Evolutionary conservation across 2,888 invertebrate species (phyloP).

Genomic region (Teinopalpus imperialis): DNA sequence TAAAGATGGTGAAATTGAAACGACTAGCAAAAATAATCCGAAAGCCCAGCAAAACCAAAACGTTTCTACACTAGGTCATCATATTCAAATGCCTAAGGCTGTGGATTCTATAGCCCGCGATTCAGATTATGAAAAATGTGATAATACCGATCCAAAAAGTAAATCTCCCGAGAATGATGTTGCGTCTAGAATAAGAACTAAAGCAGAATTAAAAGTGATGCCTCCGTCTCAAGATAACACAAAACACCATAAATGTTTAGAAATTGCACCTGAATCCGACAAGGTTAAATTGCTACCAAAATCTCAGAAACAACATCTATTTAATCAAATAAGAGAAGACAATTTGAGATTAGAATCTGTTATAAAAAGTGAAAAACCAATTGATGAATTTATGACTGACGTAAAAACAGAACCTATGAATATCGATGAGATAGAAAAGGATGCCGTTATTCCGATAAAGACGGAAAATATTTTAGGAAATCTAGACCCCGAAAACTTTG

Average conservation of each 20-base stretch:
- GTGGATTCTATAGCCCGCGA: conserved; percentile 84
- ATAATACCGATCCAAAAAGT: conserved; percentile 54
- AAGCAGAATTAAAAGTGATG: conserved; percentile 89
- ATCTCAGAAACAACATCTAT: conserved; percentile 68
- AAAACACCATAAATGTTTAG: conserved; percentile 46
- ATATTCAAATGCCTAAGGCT: conserved; percentile 86
- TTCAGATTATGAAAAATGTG: conserved; percentile 58
- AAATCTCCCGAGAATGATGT: conserved; percentile 77
- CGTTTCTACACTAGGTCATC: conserved; percentile 52
- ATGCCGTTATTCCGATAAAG: conserved; percentile 72
- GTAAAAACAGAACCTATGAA: conserved; percentile 86
- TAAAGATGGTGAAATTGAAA: conserved; percentile 58
- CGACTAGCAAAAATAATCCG: conserved; percentile 38
- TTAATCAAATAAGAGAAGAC: conserved; percentile 74
- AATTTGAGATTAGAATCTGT: conserved; percentile 75
- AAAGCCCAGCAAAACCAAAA: conserved; percentile 41
- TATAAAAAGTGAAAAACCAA: conserved; percentile 83
- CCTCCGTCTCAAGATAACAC: conserved; percentile 63
- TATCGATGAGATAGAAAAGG: conserved; percentile 84
- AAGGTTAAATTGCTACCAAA: conserved; percentile 62
- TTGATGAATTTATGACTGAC: conserved; percentile 77
- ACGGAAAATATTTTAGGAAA: conserved; percentile 53
- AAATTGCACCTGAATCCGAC: conserved; percentile 41
- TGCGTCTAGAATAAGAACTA: conserved; percentile 90
- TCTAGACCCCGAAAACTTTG: conserved; percentile 36